Base-by-base conservation (phyloP, 2,113 vertebrate genomes). In the Scalopus aquaticus region DNA sequence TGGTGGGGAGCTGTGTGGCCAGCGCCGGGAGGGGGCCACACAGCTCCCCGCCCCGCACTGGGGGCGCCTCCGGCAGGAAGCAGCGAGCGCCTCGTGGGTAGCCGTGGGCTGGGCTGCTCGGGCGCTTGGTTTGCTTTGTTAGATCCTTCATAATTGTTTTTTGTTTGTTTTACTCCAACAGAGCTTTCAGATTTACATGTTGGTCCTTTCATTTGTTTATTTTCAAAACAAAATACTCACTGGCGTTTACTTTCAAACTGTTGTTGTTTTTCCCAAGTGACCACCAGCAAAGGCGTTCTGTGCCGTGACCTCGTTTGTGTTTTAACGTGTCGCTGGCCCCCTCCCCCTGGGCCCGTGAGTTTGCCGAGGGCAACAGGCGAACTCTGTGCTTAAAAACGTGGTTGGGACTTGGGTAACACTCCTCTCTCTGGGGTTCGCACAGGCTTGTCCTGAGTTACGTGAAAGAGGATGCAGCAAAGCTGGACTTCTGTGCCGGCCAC, bases 401-500 rank as follows among this genome's bases (percentile, higher is more conserved):
- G 15, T 51, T 51, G 16, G 15, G 9, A 10, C 5, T 56, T 22
- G 62, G 32, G n/a, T 87, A 15, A 32, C 28, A 3, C 7, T 11
- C 42, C 5, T 24, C 84, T 73, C 78, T 86, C 30, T 58, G n/a
- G 88, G 11, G 70, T 0, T 93, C 51, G 42, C 78, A 16, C 97
- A 99, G 99, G 83, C 97, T 99, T 80, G 97, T 97, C 72, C 85
- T 99, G 92, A 98, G 95, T 62, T 99, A 99, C 16, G 64, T 58
- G 98, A 98, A 77, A 88, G 80, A 96, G 67, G 96, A 44, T 32
- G 35, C 74, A 0, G 86, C 54, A 0, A 82, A 91, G 65, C 99
- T 98, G 6, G 94, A 96, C 1, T 98, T 99, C 69, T 99, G 99
- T 93, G 96, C 97, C 1, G 98, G 95, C 5, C 99, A 99, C 96